Percentiles rank a stretch among this genome's conserved stretches.
Evolutionary conservation across 2,888 invertebrate genomes (phyloP).

Genomic region (Apamea anceps): DNA sequence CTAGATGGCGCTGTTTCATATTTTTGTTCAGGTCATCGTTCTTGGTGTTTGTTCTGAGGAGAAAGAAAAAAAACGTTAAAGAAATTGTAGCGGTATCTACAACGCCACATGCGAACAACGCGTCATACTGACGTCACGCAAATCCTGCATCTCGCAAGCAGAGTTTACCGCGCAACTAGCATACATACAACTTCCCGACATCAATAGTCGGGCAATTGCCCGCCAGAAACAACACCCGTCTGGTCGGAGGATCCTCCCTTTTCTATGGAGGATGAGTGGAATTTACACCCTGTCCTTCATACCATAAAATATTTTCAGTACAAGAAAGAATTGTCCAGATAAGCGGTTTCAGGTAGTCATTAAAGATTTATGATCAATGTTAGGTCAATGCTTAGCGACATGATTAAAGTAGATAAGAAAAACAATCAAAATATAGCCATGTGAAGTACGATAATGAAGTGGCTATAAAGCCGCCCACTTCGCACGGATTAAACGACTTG

Average conservation of each 20-base stretch:
- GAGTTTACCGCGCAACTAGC: too few relatives aligned
- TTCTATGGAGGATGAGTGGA: too few relatives aligned
- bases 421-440: background rate
- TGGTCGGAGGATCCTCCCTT: too few relatives aligned
- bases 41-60: constrained; percentile 38
- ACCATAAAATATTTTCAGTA: too few relatives aligned
- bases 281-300: too few relatives aligned
- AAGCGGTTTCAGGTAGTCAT: background rate
- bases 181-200: too few relatives aligned
- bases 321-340: background rate
- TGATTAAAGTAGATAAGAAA: background rate
- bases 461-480: background rate
- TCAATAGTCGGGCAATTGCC: too few relatives aligned
- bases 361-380: background rate
- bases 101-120: too few relatives aligned
- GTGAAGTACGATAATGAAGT: background rate
- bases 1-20: constrained; percentile 68
- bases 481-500: background rate
- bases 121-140: too few relatives aligned
- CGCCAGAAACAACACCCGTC: too few relatives aligned
- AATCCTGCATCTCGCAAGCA: too few relatives aligned
- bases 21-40: constrained; percentile 53
- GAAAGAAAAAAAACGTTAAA: constrained; percentile 10
- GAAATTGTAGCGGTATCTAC: background rate
- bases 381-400: background rate